Evolutionary conservation across 2,113 vertebrate species (phyloP).

Genomic region (Pipa parva): DNA sequence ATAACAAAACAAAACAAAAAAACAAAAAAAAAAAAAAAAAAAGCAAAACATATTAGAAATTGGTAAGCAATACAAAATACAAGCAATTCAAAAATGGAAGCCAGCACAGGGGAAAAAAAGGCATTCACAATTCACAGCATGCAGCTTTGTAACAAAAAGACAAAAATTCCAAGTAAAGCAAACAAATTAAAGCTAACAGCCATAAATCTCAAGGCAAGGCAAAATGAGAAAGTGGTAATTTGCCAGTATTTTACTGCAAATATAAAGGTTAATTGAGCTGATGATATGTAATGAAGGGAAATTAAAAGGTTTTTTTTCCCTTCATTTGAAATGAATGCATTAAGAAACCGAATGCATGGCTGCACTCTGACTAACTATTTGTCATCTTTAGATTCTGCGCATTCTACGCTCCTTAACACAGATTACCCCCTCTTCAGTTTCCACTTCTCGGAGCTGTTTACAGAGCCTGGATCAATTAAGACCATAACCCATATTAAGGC

Average conservation of each 20-base stretch:
- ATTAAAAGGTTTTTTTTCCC: slow-evolving; percentile 54
- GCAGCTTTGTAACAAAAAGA: slow-evolving; percentile 63
- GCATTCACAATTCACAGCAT: slow-evolving; percentile 62
- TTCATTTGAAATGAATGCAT: slow-evolving; percentile 50
- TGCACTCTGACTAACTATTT: slow-evolving; percentile 50
- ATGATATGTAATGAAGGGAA: slow-evolving; percentile 69
- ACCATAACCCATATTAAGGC: slow-evolving; percentile 41
- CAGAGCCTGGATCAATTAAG: slow-evolving; percentile 43
- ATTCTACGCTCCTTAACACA: slow-evolving; percentile 41
- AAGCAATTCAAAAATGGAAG: slow-evolving; percentile 75
- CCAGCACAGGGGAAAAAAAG: slow-evolving; percentile 63
- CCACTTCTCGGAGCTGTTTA: slow-evolving; percentile 29
- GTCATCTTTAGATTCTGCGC: slow-evolving; percentile 46
- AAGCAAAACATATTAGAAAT: slow-evolving; percentile 92
- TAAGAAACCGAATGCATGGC: slow-evolving; percentile 48
- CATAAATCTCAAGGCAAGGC: slow-evolving; percentile 67
- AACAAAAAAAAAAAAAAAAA: slow-evolving; percentile 66
- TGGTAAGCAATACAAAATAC: slow-evolving; percentile 93
- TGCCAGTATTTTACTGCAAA: slow-evolving; percentile 60
- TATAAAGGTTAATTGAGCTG: slow-evolving; percentile 66
- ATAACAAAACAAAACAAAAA: too few species aligned
- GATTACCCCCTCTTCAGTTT: slow-evolving; percentile 36
- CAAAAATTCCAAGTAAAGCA: slow-evolving; percentile 64
- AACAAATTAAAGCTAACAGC: slow-evolving; percentile 70
- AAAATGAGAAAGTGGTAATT: slow-evolving; percentile 69